Conservation (phyloP, 2,113 vertebrate species). For the Oncorhynchus keta region DNA sequence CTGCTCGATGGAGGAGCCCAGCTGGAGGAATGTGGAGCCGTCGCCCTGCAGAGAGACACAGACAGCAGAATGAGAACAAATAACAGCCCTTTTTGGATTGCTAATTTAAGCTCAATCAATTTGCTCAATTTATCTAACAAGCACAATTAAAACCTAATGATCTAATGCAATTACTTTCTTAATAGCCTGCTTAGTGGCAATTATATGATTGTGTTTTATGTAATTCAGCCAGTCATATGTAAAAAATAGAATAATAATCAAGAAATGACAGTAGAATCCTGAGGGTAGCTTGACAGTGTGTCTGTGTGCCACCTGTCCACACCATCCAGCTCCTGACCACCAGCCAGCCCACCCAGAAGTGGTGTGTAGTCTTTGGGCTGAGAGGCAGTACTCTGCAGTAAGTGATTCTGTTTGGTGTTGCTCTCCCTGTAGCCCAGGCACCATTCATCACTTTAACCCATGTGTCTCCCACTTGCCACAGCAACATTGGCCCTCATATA, state of each 20-base stretch:
- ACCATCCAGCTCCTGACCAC: neutral
- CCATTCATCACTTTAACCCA: conserved; percentile 58
- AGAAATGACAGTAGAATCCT: too few relatives aligned
- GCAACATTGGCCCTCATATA: conserved; percentile 34
- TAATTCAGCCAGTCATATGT: neutral
- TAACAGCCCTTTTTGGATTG: neutral
- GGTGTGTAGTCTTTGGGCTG: neutral
- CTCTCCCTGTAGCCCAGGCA: conserved; percentile 35
- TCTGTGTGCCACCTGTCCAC: neutral
- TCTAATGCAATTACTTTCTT: neutral
- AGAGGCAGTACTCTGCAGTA: neutral
- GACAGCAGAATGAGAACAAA: neutral
- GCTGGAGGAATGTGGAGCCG: conserved; percentile 90
- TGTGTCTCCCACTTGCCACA: conserved; percentile 12
- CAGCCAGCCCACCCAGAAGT: neutral
- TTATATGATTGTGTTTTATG: neutral
- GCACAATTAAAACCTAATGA: conserved; percentile 7
- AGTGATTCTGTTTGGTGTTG: conserved; percentile 15
- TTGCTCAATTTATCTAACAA: conserved; percentile 13
- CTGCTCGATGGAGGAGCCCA: conserved; percentile 94
- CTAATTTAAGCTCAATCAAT: neutral
- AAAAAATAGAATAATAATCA: neutral
- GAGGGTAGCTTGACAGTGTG: neutral
- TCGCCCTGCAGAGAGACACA: conserved; percentile 77
- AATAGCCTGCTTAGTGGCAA: neutral